Conservation (phyloP, 2,888 invertebrate genomes). For the Apamea crenata region DNA sequence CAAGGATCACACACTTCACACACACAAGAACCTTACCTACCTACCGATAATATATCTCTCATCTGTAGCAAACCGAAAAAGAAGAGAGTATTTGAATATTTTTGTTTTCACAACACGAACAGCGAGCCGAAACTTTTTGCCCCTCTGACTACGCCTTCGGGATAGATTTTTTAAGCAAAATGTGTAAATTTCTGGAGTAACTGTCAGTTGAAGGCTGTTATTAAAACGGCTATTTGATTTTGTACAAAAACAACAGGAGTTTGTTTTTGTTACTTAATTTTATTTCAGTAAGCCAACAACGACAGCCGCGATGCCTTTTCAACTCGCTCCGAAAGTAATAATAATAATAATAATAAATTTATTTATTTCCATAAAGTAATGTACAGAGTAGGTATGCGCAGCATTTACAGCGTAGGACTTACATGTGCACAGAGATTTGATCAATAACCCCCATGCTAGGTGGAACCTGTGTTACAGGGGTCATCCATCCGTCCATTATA, state of each 20-base stretch:
- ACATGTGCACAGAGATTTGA: too few species aligned
- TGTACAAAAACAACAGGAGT: constrained; percentile 5
- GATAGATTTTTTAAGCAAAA: constrained; percentile 38
- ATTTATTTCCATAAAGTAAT: too few species aligned
- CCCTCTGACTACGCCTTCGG: constrained; percentile 15
- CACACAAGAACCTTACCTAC: not conserved
- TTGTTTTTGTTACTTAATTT: constrained; percentile 34
- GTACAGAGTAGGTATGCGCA: too few species aligned
- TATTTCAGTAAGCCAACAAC: constrained; percentile 20
- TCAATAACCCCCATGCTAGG: too few species aligned
- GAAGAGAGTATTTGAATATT: constrained; percentile 21
- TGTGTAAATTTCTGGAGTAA: constrained; percentile 36
- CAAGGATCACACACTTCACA: not conserved
- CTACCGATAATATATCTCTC: not conserved
- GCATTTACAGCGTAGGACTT: too few species aligned
- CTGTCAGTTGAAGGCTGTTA: constrained; percentile 32
- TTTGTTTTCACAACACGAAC: constrained; percentile 31
- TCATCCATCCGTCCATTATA: too few species aligned
- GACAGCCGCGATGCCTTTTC: not conserved
- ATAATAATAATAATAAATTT: too few species aligned
- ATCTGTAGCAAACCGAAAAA: constrained; percentile 13
- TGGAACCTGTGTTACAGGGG: too few species aligned
- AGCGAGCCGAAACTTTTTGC: constrained; percentile 37
- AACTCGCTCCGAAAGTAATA: not conserved
- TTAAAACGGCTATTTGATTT: constrained; percentile 40